A percentile compares a stretch with the other conserved stretches of the same genome.
Conservation (phyloP, 2,888 invertebrate genomes). For the Trimorus sp. region DNA sequence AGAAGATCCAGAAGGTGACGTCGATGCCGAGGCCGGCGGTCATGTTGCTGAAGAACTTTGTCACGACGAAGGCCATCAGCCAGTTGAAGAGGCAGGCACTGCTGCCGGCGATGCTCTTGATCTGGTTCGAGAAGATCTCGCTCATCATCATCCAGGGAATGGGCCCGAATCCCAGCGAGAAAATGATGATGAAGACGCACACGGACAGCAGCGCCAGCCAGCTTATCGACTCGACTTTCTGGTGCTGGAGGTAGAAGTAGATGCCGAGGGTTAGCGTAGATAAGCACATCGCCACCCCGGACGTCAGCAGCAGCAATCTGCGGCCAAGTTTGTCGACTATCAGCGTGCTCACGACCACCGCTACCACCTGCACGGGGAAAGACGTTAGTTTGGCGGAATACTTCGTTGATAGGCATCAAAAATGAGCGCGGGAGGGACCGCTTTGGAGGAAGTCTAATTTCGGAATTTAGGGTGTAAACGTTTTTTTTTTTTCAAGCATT, state of each 20-base stretch:
- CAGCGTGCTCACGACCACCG: slow-evolving; percentile 88
- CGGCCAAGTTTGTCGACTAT: slow-evolving; percentile 92
- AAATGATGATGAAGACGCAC: slow-evolving; percentile 90
- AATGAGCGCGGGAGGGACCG: too few relatives aligned
- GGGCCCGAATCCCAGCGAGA: slow-evolving; percentile 93
- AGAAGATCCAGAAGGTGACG: slow-evolving; percentile 89
- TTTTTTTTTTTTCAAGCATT: too few relatives aligned
- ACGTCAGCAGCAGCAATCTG: slow-evolving; percentile 88
- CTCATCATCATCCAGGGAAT: slow-evolving; percentile 94
- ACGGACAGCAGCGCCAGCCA: slow-evolving; percentile 90
- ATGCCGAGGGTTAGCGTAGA: slow-evolving; percentile 88
- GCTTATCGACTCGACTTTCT: slow-evolving; percentile 83
- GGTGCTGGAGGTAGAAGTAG: slow-evolving; percentile 84
- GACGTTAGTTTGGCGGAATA: not conserved
- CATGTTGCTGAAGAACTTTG: slow-evolving; percentile 87
- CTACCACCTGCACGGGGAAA: slow-evolving; percentile 82
- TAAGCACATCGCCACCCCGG: slow-evolving; percentile 87
- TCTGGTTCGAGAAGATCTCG: slow-evolving; percentile 90
- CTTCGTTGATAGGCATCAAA: not conserved
- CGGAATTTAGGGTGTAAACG: too few relatives aligned
- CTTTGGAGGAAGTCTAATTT: not conserved
- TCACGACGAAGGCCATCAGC: slow-evolving; percentile 90
- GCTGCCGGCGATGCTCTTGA: slow-evolving; percentile 89
- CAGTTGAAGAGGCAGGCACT: slow-evolving; percentile 92
- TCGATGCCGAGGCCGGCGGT: slow-evolving; percentile 84